Evolutionary conservation across 1,140 invertebrate genomes (phyloP).

Genomic region (Doryteuthis pealeii): DNA sequence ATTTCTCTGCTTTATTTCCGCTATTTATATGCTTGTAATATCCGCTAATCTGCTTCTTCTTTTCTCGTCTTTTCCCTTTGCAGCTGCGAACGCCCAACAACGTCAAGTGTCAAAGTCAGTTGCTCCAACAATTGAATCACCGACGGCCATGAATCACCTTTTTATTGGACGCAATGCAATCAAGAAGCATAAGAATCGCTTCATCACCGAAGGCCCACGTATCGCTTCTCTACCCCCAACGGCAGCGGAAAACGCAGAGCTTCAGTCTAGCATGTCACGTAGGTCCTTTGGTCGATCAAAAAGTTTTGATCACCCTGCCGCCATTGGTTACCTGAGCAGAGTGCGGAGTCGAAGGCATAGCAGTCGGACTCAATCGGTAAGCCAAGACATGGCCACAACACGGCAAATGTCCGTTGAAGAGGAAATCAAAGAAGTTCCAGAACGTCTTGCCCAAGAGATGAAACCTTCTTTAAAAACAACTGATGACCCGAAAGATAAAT

Average conservation of each 20-base stretch:
- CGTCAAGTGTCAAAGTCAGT: conserved; percentile 27
- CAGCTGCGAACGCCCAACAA: conserved; percentile 42
- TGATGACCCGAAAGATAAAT: too few species aligned
- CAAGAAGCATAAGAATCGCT: conserved; percentile 27
- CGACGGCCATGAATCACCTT: conserved; percentile 53
- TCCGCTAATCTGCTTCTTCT: conserved; percentile 1
- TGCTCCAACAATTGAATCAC: conserved; percentile 44
- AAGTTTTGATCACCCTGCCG: not conserved
- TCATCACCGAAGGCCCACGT: conserved; percentile 28
- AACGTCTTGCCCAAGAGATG: too few species aligned
- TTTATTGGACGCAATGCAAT: conserved; percentile 42
- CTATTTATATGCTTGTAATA: too few species aligned
- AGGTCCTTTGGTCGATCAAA: conserved; percentile 6
- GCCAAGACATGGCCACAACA: conserved; percentile 11
- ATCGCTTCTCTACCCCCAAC: conserved; percentile 27
- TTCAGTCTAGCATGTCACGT: not conserved
- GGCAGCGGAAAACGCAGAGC: not conserved
- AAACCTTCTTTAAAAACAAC: too few species aligned
- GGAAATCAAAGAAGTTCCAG: not conserved
- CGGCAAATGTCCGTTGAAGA: conserved; percentile 14
- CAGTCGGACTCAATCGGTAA: not conserved
- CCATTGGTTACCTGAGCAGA: not conserved
- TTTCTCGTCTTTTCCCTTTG: conserved; percentile 21
- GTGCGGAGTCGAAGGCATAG: not conserved
- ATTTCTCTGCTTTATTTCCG: too few species aligned